Conservation (phyloP, 2,888 invertebrate genomes). For the Drosophila yooni region DNA sequence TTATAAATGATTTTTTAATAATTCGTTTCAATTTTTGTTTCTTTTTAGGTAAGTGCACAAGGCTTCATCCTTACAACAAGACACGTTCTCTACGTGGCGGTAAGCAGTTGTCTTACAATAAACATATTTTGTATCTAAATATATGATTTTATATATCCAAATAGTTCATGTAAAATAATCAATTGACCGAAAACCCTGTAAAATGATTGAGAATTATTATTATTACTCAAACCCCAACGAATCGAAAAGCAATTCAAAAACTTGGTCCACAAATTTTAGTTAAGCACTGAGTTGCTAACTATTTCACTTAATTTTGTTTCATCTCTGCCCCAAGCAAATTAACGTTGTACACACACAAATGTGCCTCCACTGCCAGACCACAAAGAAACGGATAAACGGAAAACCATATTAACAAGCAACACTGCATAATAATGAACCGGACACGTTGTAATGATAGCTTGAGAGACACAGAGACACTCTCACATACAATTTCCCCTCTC, state of each 20-base stretch:
- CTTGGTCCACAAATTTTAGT: background rate
- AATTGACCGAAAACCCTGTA: background rate
- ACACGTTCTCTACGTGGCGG: conserved; percentile 70
- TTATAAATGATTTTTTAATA: conserved; percentile 15
- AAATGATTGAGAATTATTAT: background rate
- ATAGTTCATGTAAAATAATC: background rate
- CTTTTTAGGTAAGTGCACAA: conserved; percentile 81
- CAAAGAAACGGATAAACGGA: conserved; percentile 47
- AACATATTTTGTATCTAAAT: conserved; percentile 16
- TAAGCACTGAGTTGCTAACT: background rate
- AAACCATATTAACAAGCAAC: conserved; percentile 72
- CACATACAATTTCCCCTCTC: background rate
- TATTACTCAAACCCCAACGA: background rate
- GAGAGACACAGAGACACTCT: background rate
- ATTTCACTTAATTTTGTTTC: background rate
- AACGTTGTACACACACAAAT: background rate
- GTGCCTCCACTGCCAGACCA: conserved; percentile 1
- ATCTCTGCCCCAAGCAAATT: background rate
- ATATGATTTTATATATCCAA: conserved; percentile 1
- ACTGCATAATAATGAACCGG: conserved; percentile 71
- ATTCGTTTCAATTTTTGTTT: conserved; percentile 39
- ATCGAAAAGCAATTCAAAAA: background rate
- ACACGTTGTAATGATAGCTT: conserved; percentile 27
- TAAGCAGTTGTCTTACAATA: conserved; percentile 63
- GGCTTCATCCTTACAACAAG: conserved; percentile 65